These are phyloP conservation scores for Horisme vitalbata DNA, from an alignment of 2,888 invertebrate genomes.

Conservation along the genomic window DNA sequence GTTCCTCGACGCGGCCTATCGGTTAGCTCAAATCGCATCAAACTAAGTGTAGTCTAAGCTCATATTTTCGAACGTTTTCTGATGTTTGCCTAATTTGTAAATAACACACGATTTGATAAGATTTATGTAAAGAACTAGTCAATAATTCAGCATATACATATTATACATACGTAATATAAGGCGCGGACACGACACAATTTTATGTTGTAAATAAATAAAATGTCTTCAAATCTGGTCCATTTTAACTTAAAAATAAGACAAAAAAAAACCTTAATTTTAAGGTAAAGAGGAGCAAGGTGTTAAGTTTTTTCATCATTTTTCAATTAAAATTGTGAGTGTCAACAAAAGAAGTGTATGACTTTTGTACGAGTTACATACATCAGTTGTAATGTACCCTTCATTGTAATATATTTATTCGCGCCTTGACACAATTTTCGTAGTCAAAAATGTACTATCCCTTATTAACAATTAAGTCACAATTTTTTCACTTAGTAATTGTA, in stretches of 20 bases:
- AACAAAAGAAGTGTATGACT: too few relatives aligned
- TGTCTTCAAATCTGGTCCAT: too few relatives aligned
- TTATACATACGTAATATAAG: slow-evolving; percentile 4
- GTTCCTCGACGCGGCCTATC: slow-evolving; percentile 27
- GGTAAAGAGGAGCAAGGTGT: too few relatives aligned
- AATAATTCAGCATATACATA: slow-evolving; percentile 15
- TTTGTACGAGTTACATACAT: too few relatives aligned
- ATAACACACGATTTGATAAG: slow-evolving; percentile 20
- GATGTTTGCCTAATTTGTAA: slow-evolving; percentile 20
- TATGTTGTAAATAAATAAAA: not conserved
- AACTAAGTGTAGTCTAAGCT: slow-evolving; percentile 24
- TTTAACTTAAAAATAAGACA: too few relatives aligned
- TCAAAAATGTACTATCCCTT: slow-evolving; percentile 14
- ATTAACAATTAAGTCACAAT: slow-evolving; percentile 32
- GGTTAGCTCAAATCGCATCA: slow-evolving; percentile 33
- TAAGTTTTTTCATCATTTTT: too few relatives aligned
- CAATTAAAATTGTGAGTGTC: too few relatives aligned
- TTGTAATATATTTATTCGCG: not conserved
- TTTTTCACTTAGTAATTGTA: slow-evolving; percentile 30
- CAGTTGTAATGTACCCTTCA: too few relatives aligned
- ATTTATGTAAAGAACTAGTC: slow-evolving; percentile 29
- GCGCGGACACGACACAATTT: not conserved
- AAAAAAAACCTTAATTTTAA: too few relatives aligned
- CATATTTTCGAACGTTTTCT: slow-evolving; percentile 17
- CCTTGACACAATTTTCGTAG: slow-evolving; percentile 20